These are phyloP conservation scores for Plemyria rubiginata DNA, from an alignment of 2,888 invertebrate species.

Conservation along the genomic window DNA sequence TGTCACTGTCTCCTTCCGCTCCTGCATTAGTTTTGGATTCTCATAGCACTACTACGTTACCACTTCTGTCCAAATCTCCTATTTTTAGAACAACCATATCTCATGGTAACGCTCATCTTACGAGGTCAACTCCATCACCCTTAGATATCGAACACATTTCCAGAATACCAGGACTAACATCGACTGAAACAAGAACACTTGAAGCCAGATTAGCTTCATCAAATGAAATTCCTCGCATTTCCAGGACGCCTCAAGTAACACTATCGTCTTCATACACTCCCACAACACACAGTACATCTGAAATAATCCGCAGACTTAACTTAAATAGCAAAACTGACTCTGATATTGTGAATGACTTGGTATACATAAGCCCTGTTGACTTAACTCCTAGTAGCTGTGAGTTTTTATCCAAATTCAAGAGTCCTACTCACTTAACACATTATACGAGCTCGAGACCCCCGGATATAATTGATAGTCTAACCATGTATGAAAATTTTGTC, in stretches of 20 bases:
- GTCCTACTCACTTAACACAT: conserved; percentile 50
- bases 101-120: conserved; percentile 16
- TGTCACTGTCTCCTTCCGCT: conserved; percentile 26
- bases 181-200: conserved; percentile 31
- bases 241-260: conserved; percentile 33
- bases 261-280: conserved; percentile 31
- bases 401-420: conserved; percentile 61
- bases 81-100: conserved; percentile 17
- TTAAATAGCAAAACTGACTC: conserved; percentile 54
- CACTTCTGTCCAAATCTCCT: conserved; percentile 32
- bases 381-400: conserved; percentile 69
- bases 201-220: conserved; percentile 26
- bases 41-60: conserved; percentile 27
- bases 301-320: conserved; percentile 58
- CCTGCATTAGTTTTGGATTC: conserved; percentile 45
- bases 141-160: conserved; percentile 34
- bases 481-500: conserved; percentile 79
- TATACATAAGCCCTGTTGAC: conserved; percentile 69
- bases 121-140: conserved; percentile 35
- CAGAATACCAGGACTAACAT: conserved; percentile 25
- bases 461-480: conserved; percentile 78
- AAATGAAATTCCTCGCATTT: conserved; percentile 23
- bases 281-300: conserved; percentile 44
- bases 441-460: conserved; percentile 60
- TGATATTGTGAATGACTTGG: conserved; percentile 54